phyloP scores from a whole-genome alignment of 2,797 vertebrate species.

The Pachyuromys duprasi region DNA sequence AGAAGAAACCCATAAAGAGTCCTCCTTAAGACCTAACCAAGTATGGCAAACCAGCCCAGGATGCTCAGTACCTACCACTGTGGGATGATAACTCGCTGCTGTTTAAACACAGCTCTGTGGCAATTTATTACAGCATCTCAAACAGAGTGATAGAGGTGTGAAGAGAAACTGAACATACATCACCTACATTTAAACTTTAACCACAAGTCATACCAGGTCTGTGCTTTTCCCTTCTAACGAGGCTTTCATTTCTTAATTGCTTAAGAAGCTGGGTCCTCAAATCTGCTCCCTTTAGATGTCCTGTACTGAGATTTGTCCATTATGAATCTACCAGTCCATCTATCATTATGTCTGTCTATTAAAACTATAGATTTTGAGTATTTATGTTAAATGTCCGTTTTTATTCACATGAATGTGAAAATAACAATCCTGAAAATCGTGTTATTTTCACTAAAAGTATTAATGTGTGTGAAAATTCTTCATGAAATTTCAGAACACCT shows the following conservation, averaged over 20 bases:
- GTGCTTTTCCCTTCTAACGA: background rate
- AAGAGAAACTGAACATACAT: background rate
- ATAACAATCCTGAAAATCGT: background rate
- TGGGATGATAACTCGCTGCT: background rate
- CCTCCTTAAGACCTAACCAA: no score
- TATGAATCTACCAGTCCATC: background rate
- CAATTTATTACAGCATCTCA: background rate
- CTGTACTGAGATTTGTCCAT: background rate
- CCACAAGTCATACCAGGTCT: background rate
- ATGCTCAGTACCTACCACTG: background rate
- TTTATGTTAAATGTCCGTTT: background rate
- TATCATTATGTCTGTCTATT: background rate
- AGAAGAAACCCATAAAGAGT: no score
- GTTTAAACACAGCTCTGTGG: background rate
- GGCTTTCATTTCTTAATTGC: background rate
- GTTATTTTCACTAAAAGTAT: conserved; percentile 43
- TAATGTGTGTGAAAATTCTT: conserved; percentile 36
- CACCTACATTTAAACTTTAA: background rate
- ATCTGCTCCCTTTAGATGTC: background rate
- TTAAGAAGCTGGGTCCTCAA: background rate
- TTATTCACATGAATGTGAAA: background rate
- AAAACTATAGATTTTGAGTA: background rate
- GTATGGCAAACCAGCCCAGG: no score
- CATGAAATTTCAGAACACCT: conserved; percentile 44
- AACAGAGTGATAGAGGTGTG: background rate